Evolutionary conservation across 2,888 invertebrate species (phyloP), one percentile per base, ranked within the genome.

Genomic region (Scaptomyza flava): DNA sequence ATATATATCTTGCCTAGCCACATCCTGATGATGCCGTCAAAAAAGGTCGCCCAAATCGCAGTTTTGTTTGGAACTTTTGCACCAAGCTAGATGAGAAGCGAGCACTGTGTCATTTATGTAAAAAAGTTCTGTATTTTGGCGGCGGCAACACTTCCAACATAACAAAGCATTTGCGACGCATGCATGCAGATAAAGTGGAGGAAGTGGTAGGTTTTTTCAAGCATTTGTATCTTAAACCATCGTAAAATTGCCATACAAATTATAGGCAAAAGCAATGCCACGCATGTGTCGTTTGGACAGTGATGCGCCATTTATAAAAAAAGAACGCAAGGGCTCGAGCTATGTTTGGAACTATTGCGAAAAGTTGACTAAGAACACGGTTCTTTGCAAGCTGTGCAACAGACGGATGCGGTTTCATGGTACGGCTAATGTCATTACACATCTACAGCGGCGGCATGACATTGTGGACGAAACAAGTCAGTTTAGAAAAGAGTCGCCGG

Each of bases 51-150:
- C 80, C 86, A 2, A 87, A 84, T 56, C 77, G 81, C 4, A 89
- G 89, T 64, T 82, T 89, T 34, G 85, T 89, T 51, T 89, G 89
- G 89, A 89, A 89, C 57, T 89, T 85, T 54, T 89, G 89, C 51
- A 83, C 81, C 3, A 88, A 86, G 42, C 74, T 81, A 12, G 83
- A 89, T 59, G 72, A 81, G 4, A 89, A 84, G 42, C 89, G 88
- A 42, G 89, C 86, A 1, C 79, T 84, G 11, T 89, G 89, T 12
- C 85, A 89, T 57, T 61, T 89, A 31, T 89, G 89, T 27, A 77
- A 84, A 17, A 89, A 88, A 42, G 36, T 88, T 4, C 56, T 89
- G 0, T 89, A 84, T 50, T 89, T 81, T 60, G 89, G 89, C 4
- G 84, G 89, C 7, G 89, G 89, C 3, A 89, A 89, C 42, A 89